These are phyloP conservation scores for Pseudorasbora parva DNA, from an alignment of 2,113 vertebrate genomes.

Conservation along the genomic window DNA sequence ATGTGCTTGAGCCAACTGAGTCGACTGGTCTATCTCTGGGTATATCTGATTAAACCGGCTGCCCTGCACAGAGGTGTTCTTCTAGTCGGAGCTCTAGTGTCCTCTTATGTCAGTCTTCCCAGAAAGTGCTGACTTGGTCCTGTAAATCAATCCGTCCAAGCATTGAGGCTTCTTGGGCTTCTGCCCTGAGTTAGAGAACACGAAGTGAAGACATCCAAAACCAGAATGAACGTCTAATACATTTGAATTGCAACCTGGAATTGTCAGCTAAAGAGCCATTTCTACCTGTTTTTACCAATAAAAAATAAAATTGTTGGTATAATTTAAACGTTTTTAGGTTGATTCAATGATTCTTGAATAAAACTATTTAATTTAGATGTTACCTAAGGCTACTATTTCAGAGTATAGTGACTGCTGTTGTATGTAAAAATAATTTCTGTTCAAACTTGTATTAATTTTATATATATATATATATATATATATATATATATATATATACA, in stretches of 20 bases:
- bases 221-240: not conserved
- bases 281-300: no score
- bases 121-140: not conserved
- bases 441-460: no score
- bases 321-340: no score
- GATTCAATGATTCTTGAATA: no score
- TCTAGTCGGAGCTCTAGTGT: not conserved
- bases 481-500: no score
- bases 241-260: not conserved
- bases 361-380: no score
- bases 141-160: not conserved
- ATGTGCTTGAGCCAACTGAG: not conserved
- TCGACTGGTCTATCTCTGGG: not conserved
- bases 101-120: slow-evolving; percentile 11
- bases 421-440: no score
- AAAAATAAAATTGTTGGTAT: no score
- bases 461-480: no score
- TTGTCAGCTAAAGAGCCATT: no score
- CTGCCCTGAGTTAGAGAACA: not conserved
- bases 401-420: no score
- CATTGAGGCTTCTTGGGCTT: not conserved
- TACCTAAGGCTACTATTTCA: no score
- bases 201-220: slow-evolving; percentile 3
- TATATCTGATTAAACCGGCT: not conserved
- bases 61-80: not conserved